phyloP scores from a whole-genome alignment of 2,888 invertebrate genomes.

The Sepiola atlantica region DNA sequence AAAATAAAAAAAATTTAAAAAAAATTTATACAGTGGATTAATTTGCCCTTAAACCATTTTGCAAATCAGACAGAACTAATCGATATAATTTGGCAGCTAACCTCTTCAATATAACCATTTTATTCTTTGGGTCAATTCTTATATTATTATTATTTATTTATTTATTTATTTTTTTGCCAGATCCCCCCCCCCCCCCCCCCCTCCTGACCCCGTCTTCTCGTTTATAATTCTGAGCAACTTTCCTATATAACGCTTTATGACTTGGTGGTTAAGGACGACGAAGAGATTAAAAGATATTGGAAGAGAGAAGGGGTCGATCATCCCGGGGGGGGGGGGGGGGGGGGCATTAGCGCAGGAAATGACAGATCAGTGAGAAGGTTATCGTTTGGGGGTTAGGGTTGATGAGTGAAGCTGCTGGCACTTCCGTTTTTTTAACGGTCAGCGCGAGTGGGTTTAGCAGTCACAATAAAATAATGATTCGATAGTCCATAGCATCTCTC shows the following conservation, averaged over 20 bases:
- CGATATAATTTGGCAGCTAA: too few species aligned
- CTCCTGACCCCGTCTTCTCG: too few species aligned
- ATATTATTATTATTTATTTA: too few species aligned
- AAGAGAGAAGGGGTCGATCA: not conserved
- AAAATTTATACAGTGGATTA: too few species aligned
- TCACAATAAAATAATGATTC: conserved; percentile 13
- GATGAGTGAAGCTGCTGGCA: too few species aligned
- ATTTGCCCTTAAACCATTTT: too few species aligned
- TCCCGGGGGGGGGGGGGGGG: not conserved
- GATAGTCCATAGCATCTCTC: not conserved
- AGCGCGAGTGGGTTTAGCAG: not conserved
- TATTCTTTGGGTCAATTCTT: too few species aligned
- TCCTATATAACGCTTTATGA: not conserved
- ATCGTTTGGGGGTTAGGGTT: not conserved
- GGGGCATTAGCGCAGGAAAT: conserved; percentile 32
- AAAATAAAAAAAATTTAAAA: too few species aligned
- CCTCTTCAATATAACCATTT: too few species aligned
- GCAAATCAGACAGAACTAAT: too few species aligned
- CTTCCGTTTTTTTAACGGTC: conserved; percentile 15
- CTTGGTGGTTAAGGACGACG: not conserved
- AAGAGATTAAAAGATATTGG: not conserved
- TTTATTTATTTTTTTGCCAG: too few species aligned
- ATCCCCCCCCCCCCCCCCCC: too few species aligned
- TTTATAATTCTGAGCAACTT: not conserved
- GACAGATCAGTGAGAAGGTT: conserved; percentile 20